Percentiles rank a stretch among this genome's conserved stretches.
These are phyloP conservation scores for Nesospiza acunhae DNA, from an alignment of 2,113 vertebrate genomes.

Conservation along the genomic window DNA sequence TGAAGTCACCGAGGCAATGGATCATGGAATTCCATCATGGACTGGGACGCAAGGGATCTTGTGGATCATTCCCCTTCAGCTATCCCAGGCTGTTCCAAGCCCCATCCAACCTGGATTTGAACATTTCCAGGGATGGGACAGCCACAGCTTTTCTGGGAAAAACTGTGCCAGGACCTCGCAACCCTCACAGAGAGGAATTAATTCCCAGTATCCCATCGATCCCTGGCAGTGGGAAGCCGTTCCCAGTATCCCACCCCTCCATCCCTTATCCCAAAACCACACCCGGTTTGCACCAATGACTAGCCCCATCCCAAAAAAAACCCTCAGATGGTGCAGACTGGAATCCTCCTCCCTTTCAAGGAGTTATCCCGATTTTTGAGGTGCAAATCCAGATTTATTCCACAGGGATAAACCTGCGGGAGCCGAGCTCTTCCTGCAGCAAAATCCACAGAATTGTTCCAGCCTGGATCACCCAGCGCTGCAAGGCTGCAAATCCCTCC, in stretches of 20 bases:
- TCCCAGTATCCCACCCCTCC: neutral
- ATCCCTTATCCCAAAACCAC: neutral
- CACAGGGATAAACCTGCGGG: accelerated
- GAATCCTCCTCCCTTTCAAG: neutral
- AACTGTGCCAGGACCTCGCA: neutral
- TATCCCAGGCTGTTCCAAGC: neutral
- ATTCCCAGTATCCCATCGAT: neutral
- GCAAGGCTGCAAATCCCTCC: neutral
- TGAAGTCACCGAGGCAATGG: neutral
- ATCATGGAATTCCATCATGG: neutral
- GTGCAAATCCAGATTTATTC: neutral
- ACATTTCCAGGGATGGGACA: neutral
- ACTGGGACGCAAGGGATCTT: neutral
- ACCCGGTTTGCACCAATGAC: accelerated
- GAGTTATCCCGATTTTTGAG: neutral
- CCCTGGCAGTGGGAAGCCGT: neutral
- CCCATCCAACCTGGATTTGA: no score
- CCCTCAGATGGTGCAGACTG: accelerated
- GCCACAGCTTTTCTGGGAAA: neutral
- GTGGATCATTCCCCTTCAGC: neutral
- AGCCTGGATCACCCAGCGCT: neutral
- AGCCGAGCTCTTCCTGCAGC: neutral
- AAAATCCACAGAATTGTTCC: neutral
- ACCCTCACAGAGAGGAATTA: neutral
- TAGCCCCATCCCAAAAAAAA: neutral